Conservation (phyloP, 2,113 vertebrate species). For the Cyprinus carpio region DNA sequence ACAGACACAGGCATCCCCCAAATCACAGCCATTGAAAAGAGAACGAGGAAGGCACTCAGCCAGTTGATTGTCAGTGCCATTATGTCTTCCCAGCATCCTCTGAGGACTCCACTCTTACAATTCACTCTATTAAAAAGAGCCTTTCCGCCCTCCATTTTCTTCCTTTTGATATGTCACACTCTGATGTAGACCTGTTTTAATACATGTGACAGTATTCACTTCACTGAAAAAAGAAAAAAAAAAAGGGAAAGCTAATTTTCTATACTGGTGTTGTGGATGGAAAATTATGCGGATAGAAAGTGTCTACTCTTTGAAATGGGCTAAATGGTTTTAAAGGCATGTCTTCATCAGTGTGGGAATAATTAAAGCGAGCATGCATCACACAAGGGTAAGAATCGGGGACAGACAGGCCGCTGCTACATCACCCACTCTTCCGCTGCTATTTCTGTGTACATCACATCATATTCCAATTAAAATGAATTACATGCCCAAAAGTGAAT, state of each 20-base stretch:
- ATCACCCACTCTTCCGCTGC: background rate
- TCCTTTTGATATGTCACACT: slow-evolving; percentile 68
- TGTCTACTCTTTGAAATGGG: background rate
- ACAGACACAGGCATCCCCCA: slow-evolving; percentile 52
- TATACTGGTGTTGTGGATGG: background rate
- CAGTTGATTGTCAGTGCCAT: slow-evolving; percentile 72
- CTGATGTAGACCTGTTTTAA: slow-evolving; percentile 68
- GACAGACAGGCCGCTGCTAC: slow-evolving; percentile 21
- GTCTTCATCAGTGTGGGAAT: slow-evolving; percentile 45
- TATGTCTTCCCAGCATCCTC: slow-evolving; percentile 62
- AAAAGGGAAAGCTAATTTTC: slow-evolving; percentile 17
- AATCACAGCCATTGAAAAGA: slow-evolving; percentile 39
- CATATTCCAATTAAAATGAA: slow-evolving; percentile 63
- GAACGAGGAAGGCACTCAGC: slow-evolving; percentile 61
- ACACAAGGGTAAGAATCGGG: slow-evolving; percentile 15
- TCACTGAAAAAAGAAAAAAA: slow-evolving; percentile 50
- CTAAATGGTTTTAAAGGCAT: slow-evolving; percentile 50
- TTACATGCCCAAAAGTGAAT: slow-evolving; percentile 51
- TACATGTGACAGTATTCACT: slow-evolving; percentile 70
- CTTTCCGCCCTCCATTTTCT: slow-evolving; percentile 59
- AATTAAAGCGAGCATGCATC: slow-evolving; percentile 36
- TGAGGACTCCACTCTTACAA: slow-evolving; percentile 56
- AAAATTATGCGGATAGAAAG: background rate
- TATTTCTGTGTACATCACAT: slow-evolving; percentile 49
- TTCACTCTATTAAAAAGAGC: slow-evolving; percentile 66